Evolutionary conservation across 2,113 vertebrate genomes (phyloP), one percentile per base, ranked within the genome.

Genomic region (Prunella himalayana): DNA sequence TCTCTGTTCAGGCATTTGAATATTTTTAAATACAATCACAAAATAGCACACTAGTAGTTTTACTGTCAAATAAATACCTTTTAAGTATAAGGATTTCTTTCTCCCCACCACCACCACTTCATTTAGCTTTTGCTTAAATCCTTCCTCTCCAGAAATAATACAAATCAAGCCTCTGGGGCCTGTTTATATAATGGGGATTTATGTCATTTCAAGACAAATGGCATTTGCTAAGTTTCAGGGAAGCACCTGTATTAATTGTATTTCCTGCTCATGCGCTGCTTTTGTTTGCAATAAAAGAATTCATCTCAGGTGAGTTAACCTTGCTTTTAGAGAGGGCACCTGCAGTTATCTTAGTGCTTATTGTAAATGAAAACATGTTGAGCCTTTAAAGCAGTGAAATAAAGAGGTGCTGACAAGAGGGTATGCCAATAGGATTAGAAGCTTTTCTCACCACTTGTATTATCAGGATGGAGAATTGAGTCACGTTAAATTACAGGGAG

Each of bases 281-380:
- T 98, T 98, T 98, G 98, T 98, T 97, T 95, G 87, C 94, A 94
- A 96, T 97, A 97, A 98, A 98, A 98, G 97, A 98, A 98, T 97
- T 98, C 95, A 98, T 98, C 98, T 98, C 98, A 98, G 98, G 98
- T 98, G 98, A 98, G 98, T 98, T 98, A 98, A 98, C 98, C 98
- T 98, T 95, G 97, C 97, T 96, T 98, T 98, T 97, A 96, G 95
- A 96, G 96, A 97, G 98, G 98, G 98, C 98, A 98, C 97, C 98
- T 98, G 98, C 96, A 97, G 97, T 98, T 97, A 97, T 98, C 98
- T 98, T 91, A 94, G 96, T 95, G 92, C 86, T 96, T 97, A 97
- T 98, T 98, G 97, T 97, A 98, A 98, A 98, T 98, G 98, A 98
- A 98, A 98, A 98, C 98, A 98, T 94, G 97, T 98, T 98, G 98